phyloP scores from a whole-genome alignment of 2,113 vertebrate species.

The Himantopus leucocephalus region DNA sequence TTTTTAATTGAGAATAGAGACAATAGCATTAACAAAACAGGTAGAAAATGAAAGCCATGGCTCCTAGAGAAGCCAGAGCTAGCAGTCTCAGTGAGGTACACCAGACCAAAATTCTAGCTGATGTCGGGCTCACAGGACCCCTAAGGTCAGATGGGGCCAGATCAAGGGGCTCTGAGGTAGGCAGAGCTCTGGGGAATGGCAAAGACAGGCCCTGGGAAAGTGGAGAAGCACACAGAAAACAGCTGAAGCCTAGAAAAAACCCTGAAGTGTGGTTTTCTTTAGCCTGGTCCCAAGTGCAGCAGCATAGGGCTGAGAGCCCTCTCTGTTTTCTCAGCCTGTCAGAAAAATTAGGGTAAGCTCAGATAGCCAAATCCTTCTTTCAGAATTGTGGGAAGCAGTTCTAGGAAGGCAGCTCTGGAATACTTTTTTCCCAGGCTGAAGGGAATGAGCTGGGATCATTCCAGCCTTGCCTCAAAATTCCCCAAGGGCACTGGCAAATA shows the following conservation, averaged over 20 bases:
- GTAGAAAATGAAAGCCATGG: background rate
- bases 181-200: background rate
- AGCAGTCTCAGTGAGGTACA: background rate
- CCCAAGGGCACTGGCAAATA: background rate
- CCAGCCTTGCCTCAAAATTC: background rate
- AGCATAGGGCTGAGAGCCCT: background rate
- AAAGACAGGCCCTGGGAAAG: background rate
- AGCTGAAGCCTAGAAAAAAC: background rate
- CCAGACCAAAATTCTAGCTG: background rate
- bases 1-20: background rate
- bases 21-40: background rate
- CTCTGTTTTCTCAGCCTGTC: background rate
- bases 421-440: background rate
- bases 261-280: background rate
- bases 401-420: background rate
- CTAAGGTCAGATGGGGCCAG: background rate
- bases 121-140: background rate
- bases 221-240: background rate
- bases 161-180: background rate
- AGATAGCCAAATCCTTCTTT: background rate
- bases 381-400: background rate
- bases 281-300: background rate
- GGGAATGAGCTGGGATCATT: background rate
- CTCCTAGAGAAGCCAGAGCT: background rate
- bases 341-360: background rate